Evolutionary conservation across 23 tunicate genomes (phyloP).

Genomic region (Ascidia mentula): DNA sequence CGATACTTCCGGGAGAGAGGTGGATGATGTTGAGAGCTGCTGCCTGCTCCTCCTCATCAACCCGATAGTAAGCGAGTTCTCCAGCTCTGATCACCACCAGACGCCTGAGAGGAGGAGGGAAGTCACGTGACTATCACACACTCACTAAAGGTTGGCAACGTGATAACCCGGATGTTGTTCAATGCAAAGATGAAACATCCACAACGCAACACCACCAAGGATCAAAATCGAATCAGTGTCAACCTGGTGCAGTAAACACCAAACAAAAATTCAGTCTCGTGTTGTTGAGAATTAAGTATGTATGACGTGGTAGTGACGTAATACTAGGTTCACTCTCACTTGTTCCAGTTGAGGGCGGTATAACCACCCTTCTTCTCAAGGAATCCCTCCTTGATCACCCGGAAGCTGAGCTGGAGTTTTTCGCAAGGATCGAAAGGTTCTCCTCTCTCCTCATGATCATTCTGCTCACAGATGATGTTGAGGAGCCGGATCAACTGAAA

Average conservation of each 20-base stretch:
- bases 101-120: constrained; percentile 23
- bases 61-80: constrained; percentile 62
- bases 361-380: constrained; percentile 54
- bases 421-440: constrained; percentile 54
- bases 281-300: too few species aligned
- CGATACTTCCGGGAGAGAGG: constrained; percentile 72
- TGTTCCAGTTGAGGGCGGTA: constrained; percentile 51
- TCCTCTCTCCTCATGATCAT: constrained; percentile 57
- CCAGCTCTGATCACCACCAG: constrained; percentile 54
- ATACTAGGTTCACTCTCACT: too few species aligned
- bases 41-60: constrained; percentile 66
- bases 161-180: too few species aligned
- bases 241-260: too few species aligned
- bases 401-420: constrained; percentile 43
- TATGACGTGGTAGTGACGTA: too few species aligned
- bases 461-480: constrained; percentile 54
- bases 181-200: too few species aligned
- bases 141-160: too few species aligned
- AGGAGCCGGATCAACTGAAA: constrained; percentile 61
- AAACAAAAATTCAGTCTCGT: too few species aligned
- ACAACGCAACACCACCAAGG: too few species aligned
- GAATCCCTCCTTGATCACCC: constrained; percentile 57
- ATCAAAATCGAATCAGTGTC: too few species aligned
- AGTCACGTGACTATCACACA: too few species aligned
- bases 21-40: constrained; percentile 70